Conservation (phyloP, 2,113 vertebrate genomes). For the Malurus elegans region DNA sequence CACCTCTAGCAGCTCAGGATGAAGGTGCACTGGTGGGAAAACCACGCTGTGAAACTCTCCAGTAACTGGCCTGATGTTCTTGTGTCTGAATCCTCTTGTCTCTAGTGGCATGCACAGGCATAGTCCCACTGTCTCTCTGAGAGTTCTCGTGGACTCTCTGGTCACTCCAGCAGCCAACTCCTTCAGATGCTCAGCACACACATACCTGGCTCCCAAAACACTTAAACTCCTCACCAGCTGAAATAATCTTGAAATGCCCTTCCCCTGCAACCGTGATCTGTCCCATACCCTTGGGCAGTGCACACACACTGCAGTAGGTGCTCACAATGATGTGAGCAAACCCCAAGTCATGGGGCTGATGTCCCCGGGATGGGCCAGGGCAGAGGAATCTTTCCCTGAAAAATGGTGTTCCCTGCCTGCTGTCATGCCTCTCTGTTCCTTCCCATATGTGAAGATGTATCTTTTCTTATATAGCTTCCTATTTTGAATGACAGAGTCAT, state of each 20-base stretch:
- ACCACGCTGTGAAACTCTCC: background rate
- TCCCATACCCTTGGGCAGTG: background rate
- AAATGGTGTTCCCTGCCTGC: background rate
- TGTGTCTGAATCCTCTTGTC: rapidly evolving
- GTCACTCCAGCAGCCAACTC: background rate
- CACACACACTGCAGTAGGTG: rapidly evolving
- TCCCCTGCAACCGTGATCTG: background rate
- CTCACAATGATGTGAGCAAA: background rate
- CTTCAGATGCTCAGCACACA: background rate
- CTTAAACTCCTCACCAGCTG: background rate
- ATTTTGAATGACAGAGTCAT: background rate
- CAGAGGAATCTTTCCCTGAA: background rate
- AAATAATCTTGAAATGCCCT: background rate
- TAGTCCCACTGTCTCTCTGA: rapidly evolving
- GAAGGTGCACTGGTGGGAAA: background rate
- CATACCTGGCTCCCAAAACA: background rate
- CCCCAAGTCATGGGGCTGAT: background rate
- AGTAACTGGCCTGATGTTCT: background rate
- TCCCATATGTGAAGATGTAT: rapidly evolving
- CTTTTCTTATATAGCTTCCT: background rate
- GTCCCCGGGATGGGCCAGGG: too few relatives aligned
- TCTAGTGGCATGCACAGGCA: background rate
- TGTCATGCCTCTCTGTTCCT: rapidly evolving
- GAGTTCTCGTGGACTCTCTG: background rate
- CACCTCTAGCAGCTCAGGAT: background rate